Evolutionary conservation across 2,113 vertebrate species (phyloP), one percentile per base, ranked within the genome.

Genomic region (Columba livia): DNA sequence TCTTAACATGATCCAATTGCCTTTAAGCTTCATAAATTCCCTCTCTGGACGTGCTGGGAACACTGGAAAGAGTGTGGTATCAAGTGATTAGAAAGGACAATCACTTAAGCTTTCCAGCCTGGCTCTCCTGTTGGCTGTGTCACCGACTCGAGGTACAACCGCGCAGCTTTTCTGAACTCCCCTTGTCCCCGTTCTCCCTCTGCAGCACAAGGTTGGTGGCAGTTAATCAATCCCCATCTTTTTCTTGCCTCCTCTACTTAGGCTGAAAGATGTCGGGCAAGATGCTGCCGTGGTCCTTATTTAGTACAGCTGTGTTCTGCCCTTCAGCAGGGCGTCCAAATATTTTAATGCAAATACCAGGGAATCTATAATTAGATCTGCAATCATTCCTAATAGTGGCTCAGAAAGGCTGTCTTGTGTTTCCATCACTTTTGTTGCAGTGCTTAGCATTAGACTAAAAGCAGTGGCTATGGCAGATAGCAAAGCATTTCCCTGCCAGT

Each of bases 351-450:
- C 65, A 50, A 88, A 69, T 72, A 71, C n/a, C 31, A 50, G 56
- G 71, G 79, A 50, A 72, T 53, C 64, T 90, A 15, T 86, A 65
- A 88, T 93, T 92, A 80, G 51, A 83, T 70, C 92, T 94, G 50
- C 72, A 85, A 44, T 66, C 82, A 26, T 50, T 60, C 48, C 83
- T 88, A 51, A 40, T 8, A 58, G 26, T 71, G 79, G 29, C 79
- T 96, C 38, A 25, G 51, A 48, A 83, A 90, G 66, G 42, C 34
- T 48, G 20, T 44, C 44, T 51, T 3, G 4, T 85, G 32, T 50
- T 84, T 28, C 73, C 57, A 32, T 67, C 60, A 31, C 69, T 91
- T 79, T 19, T 16, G 34, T 71, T 60, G 72, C 67, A 72, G 40
- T 3, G 62, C 31, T 75, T 50, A 87, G 48, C 48, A 14, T 7